Percentiles rank a stretch among this genome's conserved stretches.
Evolutionary conservation across 1,140 invertebrate species (phyloP).

Genomic region (Hycleus cichorii): DNA sequence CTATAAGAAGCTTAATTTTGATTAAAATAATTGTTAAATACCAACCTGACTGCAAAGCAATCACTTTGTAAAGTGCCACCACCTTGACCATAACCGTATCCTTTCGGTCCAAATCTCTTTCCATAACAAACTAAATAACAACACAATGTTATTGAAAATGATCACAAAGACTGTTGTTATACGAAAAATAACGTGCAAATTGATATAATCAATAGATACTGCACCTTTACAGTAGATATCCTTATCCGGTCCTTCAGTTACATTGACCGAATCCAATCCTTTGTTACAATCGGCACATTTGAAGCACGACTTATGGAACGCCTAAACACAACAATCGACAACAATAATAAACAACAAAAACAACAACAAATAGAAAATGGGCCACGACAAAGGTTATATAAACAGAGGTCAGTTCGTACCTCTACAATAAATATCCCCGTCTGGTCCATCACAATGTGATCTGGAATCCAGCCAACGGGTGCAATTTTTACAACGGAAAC

Average conservation of each 20-base stretch:
- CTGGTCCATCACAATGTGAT: constrained; percentile 86
- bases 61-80: constrained; percentile 85
- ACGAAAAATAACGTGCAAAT: neutral
- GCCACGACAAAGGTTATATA: neutral
- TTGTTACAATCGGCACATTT: constrained; percentile 90
- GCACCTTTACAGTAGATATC: constrained; percentile 97
- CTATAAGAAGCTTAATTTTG: neutral
- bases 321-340: constrained; percentile 41
- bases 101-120: constrained; percentile 89
- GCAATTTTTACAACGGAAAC: constrained; percentile 87
- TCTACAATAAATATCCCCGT: constrained; percentile 89
- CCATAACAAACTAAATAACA: constrained; percentile 73
- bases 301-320: constrained; percentile 92
- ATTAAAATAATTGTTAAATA: neutral
- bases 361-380: neutral
- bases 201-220: constrained; percentile 22
- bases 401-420: constrained; percentile 50
- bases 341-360: neutral
- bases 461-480: constrained; percentile 88
- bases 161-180: neutral
- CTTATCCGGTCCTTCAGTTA: constrained; percentile 91
- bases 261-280: constrained; percentile 91
- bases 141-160: constrained; percentile 21
- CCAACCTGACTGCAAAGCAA: constrained; percentile 66
- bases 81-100: constrained; percentile 88